A percentile compares a stretch with the other conserved stretches of the same genome.
phyloP scores from a whole-genome alignment of 92 coral and sea anemone species.

The Paragorgia papillata region DNA sequence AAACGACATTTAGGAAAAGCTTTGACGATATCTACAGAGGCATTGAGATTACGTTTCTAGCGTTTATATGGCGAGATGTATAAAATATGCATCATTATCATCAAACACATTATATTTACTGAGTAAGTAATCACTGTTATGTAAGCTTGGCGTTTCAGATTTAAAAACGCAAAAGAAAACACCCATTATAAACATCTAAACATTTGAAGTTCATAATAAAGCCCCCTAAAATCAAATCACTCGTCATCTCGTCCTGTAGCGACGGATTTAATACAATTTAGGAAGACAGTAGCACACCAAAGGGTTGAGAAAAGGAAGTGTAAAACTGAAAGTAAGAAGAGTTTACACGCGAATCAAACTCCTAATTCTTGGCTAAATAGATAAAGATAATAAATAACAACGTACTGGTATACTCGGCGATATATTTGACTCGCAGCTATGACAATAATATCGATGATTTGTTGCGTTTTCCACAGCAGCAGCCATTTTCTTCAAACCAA shows the following conservation, averaged over 20 bases:
- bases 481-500: conserved; percentile 66
- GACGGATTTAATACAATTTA: not conserved
- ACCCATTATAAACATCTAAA: no score
- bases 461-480: conserved; percentile 78
- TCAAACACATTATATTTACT: no score
- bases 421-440: conserved; percentile 81
- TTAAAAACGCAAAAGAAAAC: no score
- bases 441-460: conserved; percentile 82
- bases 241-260: not conserved
- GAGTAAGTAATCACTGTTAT: no score
- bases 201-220: no score
- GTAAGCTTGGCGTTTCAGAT: no score
- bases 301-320: not conserved
- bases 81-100: no score
- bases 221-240: not conserved
- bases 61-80: no score
- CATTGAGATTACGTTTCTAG: no score
- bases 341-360: not conserved
- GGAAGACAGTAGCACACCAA: not conserved
- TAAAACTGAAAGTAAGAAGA: not conserved
- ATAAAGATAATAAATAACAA: not conserved
- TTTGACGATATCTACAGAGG: no score
- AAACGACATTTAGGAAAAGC: no score
- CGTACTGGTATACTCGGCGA: conserved; percentile 90
- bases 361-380: not conserved